phyloP scores from a whole-genome alignment of 2,797 vertebrate species.

The Columba guinea region DNA sequence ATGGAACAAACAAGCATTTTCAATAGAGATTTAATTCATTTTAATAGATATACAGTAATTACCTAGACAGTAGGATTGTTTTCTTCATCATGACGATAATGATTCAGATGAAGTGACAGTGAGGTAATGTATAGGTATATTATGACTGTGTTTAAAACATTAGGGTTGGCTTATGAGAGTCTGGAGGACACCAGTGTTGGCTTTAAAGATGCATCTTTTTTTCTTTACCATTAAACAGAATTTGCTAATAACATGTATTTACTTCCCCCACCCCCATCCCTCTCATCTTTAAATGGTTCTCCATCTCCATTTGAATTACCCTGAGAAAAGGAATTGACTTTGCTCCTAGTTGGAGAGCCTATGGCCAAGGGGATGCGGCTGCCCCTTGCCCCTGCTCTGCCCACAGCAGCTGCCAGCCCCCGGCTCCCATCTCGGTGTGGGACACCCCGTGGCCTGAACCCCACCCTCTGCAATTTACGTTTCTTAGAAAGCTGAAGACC shows the following conservation, averaged over 20 bases:
- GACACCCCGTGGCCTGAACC: background rate
- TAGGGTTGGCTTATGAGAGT: background rate
- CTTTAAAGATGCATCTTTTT: slow-evolving; percentile 34
- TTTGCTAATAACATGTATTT: background rate
- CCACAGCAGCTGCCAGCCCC: background rate
- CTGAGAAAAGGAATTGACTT: background rate
- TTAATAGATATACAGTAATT: slow-evolving; percentile 77
- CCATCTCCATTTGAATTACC: background rate
- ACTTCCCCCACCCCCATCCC: background rate
- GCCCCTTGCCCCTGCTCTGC: background rate
- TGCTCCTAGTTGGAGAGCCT: rapidly evolving
- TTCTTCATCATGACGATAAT: slow-evolving; percentile 71
- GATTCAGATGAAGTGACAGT: slow-evolving; percentile 68
- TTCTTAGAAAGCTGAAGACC: background rate
- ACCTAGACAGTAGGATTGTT: slow-evolving; percentile 65
- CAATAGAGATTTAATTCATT: slow-evolving; percentile 73
- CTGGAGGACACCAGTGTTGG: slow-evolving; percentile 27
- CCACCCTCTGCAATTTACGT: background rate
- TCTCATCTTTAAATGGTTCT: background rate
- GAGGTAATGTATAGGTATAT: slow-evolving; percentile 45
- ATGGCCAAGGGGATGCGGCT: background rate
- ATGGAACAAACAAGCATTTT: slow-evolving; percentile 74
- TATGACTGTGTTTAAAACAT: slow-evolving; percentile 45
- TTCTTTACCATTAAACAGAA: background rate
- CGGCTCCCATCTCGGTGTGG: rapidly evolving